Evolutionary conservation across 2,888 invertebrate genomes (phyloP).

Genomic region (Chloroclystis v-ata): DNA sequence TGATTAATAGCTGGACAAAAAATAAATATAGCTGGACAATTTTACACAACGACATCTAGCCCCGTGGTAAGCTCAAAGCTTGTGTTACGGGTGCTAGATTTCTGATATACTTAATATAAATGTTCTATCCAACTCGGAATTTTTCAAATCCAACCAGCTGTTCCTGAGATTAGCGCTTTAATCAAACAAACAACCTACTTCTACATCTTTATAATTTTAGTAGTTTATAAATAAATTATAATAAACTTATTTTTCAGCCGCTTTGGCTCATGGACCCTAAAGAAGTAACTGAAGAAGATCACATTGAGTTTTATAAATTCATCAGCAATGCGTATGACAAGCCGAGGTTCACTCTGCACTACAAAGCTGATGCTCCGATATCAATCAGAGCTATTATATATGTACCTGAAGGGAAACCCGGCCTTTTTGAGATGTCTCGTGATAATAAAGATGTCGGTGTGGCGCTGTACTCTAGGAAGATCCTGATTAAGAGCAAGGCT

Average conservation of each 20-base stretch:
- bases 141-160: no score
- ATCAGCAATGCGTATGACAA: conserved; percentile 91
- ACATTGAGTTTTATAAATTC: conserved; percentile 95
- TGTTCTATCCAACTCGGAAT: no score
- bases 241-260: conserved; percentile 85
- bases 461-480: conserved; percentile 93
- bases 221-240: no score
- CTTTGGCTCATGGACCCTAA: conserved; percentile 96
- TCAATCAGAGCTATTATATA: conserved; percentile 94
- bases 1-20: no score
- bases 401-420: conserved; percentile 95
- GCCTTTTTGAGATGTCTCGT: conserved; percentile 92
- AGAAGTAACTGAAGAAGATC: conserved; percentile 89
- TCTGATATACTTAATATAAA: no score
- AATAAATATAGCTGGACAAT: no score
- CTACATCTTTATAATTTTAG: no score
- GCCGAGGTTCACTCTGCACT: conserved; percentile 94
- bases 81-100: no score
- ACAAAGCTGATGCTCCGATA: conserved; percentile 94
- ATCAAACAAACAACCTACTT: no score
- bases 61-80: no score
- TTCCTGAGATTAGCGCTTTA: no score
- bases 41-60: no score
- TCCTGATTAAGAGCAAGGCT: conserved; percentile 94
- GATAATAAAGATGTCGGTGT: conserved; percentile 91